phyloP scores from a whole-genome alignment of 2,797 vertebrate species.

The Falco concolor region DNA sequence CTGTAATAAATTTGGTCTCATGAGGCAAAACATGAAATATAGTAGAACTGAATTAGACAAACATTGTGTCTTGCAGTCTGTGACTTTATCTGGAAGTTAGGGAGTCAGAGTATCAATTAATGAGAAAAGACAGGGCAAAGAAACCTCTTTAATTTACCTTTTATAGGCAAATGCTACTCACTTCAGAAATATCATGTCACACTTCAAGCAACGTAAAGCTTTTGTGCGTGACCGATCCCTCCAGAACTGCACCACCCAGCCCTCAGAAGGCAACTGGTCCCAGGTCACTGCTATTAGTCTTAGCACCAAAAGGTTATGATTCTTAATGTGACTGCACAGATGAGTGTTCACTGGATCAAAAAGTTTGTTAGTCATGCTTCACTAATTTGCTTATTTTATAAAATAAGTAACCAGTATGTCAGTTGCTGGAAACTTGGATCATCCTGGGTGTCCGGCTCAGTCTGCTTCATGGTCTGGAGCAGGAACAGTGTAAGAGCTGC shows the following conservation, averaged over 20 bases:
- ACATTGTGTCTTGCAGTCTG: not conserved
- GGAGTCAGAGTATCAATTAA: not conserved
- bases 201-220: not conserved
- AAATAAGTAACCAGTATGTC: conserved; percentile 24
- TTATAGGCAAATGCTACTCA: not conserved
- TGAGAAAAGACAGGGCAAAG: not conserved
- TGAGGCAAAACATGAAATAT: not conserved
- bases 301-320: not conserved
- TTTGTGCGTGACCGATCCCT: not conserved
- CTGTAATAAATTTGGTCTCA: not conserved
- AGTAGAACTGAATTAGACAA: not conserved
- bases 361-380: conserved; percentile 27
- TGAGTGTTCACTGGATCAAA: not conserved
- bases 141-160: not conserved
- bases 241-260: not conserved
- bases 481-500: not conserved
- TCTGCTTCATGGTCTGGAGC: not conserved
- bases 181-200: not conserved
- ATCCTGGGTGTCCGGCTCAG: not conserved
- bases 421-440: conserved; percentile 36
- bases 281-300: not conserved
- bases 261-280: not conserved
- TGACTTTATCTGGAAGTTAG: not conserved
- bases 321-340: not conserved
- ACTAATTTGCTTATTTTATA: conserved; percentile 6